A percentile compares a stretch with the other conserved stretches of the same genome.
phyloP scores from a whole-genome alignment of 2,797 vertebrate species.

The Chaetodon trifasciatus region DNA sequence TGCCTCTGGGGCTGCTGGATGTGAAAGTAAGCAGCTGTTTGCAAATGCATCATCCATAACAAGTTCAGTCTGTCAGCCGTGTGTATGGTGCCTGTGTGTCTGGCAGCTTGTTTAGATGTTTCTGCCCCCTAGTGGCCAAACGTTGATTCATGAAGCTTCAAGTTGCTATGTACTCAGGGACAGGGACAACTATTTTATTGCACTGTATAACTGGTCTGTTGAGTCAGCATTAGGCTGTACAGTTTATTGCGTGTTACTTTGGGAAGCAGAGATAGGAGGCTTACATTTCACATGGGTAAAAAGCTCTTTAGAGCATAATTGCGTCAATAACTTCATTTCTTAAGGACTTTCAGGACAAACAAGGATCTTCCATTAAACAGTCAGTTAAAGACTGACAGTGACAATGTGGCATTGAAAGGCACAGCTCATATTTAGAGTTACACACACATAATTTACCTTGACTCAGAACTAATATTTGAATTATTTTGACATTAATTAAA shows the following conservation, averaged over 20 bases:
- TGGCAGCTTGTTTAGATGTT: background rate
- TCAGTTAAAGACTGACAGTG: background rate
- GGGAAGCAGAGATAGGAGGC: background rate
- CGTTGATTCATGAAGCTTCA: background rate
- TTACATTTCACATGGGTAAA: background rate
- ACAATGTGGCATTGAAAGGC: background rate
- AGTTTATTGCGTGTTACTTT: background rate
- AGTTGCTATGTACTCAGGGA: background rate
- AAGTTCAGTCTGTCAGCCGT: background rate
- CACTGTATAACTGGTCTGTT: background rate
- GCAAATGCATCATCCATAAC: background rate
- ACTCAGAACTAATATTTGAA: background rate
- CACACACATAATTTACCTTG: background rate
- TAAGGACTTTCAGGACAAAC: background rate
- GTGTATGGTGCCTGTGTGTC: background rate
- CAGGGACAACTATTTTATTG: background rate
- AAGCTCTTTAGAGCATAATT: background rate
- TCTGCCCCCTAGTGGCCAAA: conserved; percentile 25
- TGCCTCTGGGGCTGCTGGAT: background rate
- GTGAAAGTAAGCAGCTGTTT: background rate
- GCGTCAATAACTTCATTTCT: background rate
- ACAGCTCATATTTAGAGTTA: background rate
- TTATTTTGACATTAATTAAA: background rate
- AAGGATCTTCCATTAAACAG: background rate
- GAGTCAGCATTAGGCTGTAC: no score